Base-by-base conservation (phyloP, 2,113 vertebrate species). In the Hyla sarda region DNA sequence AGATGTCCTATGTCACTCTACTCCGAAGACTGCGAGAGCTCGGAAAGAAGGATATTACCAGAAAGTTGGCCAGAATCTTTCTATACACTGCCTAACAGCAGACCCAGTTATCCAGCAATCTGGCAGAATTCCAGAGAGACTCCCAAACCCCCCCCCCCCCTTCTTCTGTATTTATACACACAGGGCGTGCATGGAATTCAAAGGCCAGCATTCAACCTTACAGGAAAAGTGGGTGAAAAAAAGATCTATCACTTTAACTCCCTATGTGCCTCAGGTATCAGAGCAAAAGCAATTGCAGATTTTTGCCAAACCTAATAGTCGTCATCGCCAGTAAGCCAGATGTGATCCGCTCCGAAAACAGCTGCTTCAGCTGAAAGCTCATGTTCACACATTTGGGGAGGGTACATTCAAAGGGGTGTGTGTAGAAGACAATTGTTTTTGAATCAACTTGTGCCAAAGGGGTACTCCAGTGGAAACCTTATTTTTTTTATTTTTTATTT, bases 171-270 rank as follows among this genome's bases (percentile, higher is more conserved):
- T 79, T 54, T 79, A 85, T 65, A 86, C 76, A 73, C 73, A 52
- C 67, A 86, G 84, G 84, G 84, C 77, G 84, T 86, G 84, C 62
- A 60, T 86, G 84, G 84, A 86, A 86, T 86, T 69, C 65, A 86
- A 86, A 86, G 76, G 76, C 28, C 84, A 48, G 65, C 62, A 52
- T 86, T 72, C 73, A 86, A 86, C 76, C 84, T 73, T 86, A 73
- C 84, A 86, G 76, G 77, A 86, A 81, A 86, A 80, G 76, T 73
- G 62, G 37, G 84, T 72, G 12, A 80, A 80, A 60, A 79, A 80
- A 80, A 7, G 47, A 80, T 72, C 84, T 34, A 60, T 30, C 23
- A 19, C 14, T 58, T 86, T 86, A 81, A 86, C 84, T n/a, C 65
- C 17, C 60, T 41, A 12, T 23, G 8, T 28, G 5, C 32, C 48